Base-by-base conservation (phyloP, 1,140 invertebrate species). In the Portunus trituberculatus region DNA sequence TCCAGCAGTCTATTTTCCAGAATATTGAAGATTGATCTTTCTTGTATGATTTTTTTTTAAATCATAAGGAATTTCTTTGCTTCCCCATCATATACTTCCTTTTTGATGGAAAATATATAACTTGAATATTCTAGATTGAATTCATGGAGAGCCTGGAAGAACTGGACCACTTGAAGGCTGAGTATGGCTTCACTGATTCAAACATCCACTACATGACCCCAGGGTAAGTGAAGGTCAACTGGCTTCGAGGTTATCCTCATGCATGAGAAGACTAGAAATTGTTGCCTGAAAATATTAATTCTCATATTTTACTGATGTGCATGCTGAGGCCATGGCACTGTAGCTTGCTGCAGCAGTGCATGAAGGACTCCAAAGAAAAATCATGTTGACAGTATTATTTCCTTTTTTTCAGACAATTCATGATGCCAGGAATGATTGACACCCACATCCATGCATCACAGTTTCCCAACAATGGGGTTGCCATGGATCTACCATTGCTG, bases 361-460 rank as follows among this genome's bases (percentile, higher is more conserved):
- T 2, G 16, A 76, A 28, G 29, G 52, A 32, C 31, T 67, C 29
- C 83, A 10, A 20, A 28, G 76, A 2, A 28, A 20, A 10, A 25
- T 84, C 82, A 28, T 48, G 8, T 20, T 59, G 16, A 32, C 29
- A 14, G 59, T 91, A 93, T 83, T 82, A 52, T 90, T 90, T 48
- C 83, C 48, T 87, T 91, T 31, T 95, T 20, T 2, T 48, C 95
- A 97, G 97, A 16, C 97, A 99, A 97, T 98, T 99, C 97, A 96
- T 99, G 7, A 98, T 98, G 96, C 99, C 99, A 6, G 99, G 99
- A 4, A 98, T 99, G 95, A 97, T 99, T 6, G 99, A 99, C 97
- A 98, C 98, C 20, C 99, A 99, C 96, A 98, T 98, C 86, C 99
- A 99, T 97, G 98, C 98, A 0, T 98, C 98, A 2, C 99, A 99